Percentiles rank a stretch among this genome's conserved stretches.
phyloP scores from a whole-genome alignment of 1,140 invertebrate species.

The Holotrichia oblita region DNA sequence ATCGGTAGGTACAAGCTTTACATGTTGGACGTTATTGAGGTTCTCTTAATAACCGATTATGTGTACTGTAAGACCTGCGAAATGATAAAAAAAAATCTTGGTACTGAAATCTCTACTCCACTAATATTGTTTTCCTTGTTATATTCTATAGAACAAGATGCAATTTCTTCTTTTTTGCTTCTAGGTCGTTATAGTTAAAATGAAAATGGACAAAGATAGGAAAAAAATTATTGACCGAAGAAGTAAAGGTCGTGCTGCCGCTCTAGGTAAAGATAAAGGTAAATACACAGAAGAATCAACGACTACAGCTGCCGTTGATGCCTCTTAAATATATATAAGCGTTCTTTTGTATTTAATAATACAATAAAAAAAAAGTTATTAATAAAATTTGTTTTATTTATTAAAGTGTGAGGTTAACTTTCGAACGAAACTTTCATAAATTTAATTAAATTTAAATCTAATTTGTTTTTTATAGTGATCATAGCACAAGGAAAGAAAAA shows the following conservation, averaged over 20 bases:
- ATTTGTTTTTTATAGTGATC: too few species aligned
- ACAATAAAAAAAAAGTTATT: slow-evolving; percentile 40
- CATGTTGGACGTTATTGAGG: slow-evolving; percentile 54
- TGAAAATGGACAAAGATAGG: slow-evolving; percentile 99
- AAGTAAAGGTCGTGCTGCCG: slow-evolving; percentile 89
- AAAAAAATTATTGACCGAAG: slow-evolving; percentile 96
- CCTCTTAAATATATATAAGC: slow-evolving; percentile 56
- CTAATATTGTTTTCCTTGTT: slow-evolving; percentile 14
- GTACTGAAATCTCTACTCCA: slow-evolving; percentile 61
- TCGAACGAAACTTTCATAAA: too few species aligned
- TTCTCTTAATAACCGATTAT: slow-evolving; percentile 56
- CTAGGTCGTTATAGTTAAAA: slow-evolving; percentile 96
- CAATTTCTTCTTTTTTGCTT: slow-evolving; percentile 57
- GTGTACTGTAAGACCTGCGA: slow-evolving; percentile 54
- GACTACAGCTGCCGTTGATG: slow-evolving; percentile 67
- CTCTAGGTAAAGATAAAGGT: slow-evolving; percentile 96
- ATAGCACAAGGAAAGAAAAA: not conserved
- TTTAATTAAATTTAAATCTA: not conserved
- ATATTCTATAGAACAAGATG: not conserved
- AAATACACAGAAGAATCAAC: slow-evolving; percentile 98
- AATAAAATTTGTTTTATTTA: not conserved
- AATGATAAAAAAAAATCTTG: slow-evolving; percentile 66
- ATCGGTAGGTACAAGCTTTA: slow-evolving; percentile 54
- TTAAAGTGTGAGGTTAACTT: not conserved
- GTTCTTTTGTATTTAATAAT: slow-evolving; percentile 56